Evolutionary conservation across 2,113 vertebrate species (phyloP).

Genomic region (Riparia riparia): DNA sequence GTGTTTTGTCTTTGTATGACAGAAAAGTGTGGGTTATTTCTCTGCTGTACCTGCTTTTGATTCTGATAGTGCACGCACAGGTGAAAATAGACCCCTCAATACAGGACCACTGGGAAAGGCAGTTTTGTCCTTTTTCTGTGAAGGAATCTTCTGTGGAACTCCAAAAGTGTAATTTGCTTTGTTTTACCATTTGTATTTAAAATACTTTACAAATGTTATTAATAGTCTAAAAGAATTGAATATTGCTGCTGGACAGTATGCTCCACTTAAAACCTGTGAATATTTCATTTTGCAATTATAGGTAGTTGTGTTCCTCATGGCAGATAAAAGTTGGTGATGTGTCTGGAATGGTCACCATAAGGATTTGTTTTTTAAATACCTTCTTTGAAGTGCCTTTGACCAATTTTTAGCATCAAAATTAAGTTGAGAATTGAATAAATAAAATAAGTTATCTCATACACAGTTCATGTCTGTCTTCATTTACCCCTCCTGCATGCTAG

Average conservation of each 20-base stretch:
- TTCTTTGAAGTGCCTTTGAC: slow-evolving; percentile 71
- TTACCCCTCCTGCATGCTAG: neutral
- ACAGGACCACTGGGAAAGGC: slow-evolving; percentile 25
- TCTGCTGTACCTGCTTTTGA: neutral
- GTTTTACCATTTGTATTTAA: slow-evolving; percentile 40
- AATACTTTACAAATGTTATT: neutral
- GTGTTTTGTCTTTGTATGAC: neutral
- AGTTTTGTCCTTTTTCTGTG: slow-evolving; percentile 1
- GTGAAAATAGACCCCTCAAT: neutral
- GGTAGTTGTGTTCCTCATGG: neutral
- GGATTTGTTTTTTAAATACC: slow-evolving; percentile 40
- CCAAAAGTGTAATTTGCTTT: slow-evolving; percentile 19
- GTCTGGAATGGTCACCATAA: slow-evolving; percentile 36
- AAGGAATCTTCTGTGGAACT: slow-evolving; percentile 27
- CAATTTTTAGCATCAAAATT: slow-evolving; percentile 63
- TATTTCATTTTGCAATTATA: neutral
- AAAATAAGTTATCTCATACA: slow-evolving; percentile 57
- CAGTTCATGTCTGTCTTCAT: slow-evolving; percentile 19
- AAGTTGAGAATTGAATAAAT: slow-evolving; percentile 60
- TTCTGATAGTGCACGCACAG: neutral
- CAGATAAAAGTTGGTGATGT: neutral
- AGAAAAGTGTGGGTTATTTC: neutral
- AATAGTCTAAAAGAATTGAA: neutral
- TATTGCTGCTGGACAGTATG: slow-evolving; percentile 65
- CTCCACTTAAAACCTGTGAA: slow-evolving; percentile 43